Base-by-base conservation (phyloP, 2,797 vertebrate genomes). In the Craterocephalus amniculus region DNA sequence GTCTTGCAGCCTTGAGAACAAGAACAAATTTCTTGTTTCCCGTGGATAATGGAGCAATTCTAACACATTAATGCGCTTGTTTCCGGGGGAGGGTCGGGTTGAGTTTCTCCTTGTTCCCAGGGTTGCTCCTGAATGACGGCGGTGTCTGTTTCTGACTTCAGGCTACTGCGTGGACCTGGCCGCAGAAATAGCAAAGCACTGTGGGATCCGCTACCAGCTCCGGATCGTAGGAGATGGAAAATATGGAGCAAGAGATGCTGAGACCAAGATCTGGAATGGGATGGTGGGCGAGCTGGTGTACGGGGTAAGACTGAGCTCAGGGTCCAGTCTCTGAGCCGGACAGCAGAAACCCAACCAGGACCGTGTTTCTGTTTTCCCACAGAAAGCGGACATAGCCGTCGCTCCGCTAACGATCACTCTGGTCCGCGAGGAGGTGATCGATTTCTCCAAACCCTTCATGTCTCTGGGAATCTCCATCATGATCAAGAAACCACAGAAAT, bases 401-500 rank as follows among this genome's bases (percentile, higher is more conserved):
- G 98, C 98, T 87, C 98, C 97, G 66, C 95, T 99, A 67, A 99
- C 98, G 86, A 99, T 99, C 93, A 99, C 98, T 1, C 56, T 99
- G 95, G 98, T 99, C 63, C 96, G 98, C 74, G 98, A 99, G 94
- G 97, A 99, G 92, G 97, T 99, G 85, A 99, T 99, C 91, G 98
- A 99, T 95, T 99, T 99, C 95, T 99, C 98, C 83, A 99, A 99
- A 91, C 98, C 98, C 45, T 99, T 99, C 92, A 99, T 99, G 98
- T 99, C 97, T 90, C 85, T 99, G 92, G 98, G 98, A 78, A 99
- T 99, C 94, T 99, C 98, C 91, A 99, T 99, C 92, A 99, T 99
- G 98, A 99, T 99, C 91, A 99, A 99, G 96, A 99, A 99, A 91
- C 98, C 98, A 70, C 97, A 99, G 93, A 99, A 99, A 94, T 99